Conservation (phyloP, 2,113 vertebrate species). For the Indri indri region DNA sequence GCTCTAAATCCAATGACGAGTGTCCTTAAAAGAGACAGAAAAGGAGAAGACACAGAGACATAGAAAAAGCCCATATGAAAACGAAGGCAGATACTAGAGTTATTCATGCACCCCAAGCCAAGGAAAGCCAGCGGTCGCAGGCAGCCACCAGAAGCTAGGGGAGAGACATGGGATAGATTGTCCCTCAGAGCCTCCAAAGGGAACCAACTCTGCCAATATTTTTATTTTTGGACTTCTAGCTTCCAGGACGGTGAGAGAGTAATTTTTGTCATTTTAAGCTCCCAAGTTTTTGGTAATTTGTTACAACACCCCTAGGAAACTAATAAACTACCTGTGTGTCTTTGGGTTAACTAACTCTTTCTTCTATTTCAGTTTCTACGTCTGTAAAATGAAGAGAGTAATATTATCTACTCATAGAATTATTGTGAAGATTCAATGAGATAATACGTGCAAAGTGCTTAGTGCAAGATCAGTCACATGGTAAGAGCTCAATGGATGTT, state of each 20-base stretch:
- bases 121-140: not conserved
- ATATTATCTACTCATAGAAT: not conserved
- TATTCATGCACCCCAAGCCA: not conserved
- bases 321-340: not conserved
- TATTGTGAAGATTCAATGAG: not conserved
- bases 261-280: not conserved
- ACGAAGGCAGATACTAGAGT: not conserved
- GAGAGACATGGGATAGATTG: not conserved
- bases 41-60: not conserved
- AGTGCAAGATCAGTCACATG: not conserved
- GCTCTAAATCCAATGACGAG: not conserved
- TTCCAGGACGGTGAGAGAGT: not conserved
- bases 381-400: constrained; percentile 9
- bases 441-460: not conserved
- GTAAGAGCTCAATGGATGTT: not conserved
- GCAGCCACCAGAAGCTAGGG: not conserved
- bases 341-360: not conserved
- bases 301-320: not conserved
- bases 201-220: not conserved
- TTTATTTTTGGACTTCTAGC: not conserved
- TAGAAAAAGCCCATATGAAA: not conserved
- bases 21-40: not conserved
- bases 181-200: not conserved
- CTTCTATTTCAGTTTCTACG: not conserved
- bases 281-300: not conserved